phyloP scores from a whole-genome alignment of 2,888 invertebrate species.

The Harpagoxenus sublaevis region DNA sequence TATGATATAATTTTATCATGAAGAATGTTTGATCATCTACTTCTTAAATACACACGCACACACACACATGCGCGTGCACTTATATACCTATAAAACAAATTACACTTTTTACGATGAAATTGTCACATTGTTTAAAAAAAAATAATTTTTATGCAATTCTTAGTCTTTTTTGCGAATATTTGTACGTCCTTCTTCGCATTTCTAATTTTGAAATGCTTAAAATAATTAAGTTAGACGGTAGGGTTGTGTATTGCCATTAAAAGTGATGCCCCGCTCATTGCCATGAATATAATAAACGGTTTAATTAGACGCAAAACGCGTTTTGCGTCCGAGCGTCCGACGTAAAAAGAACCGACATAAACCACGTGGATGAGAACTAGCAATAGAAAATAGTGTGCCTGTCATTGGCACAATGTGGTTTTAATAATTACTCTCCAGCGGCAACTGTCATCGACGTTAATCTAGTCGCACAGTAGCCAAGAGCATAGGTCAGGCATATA shows the following conservation, averaged over 20 bases:
- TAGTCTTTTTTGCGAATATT: neutral
- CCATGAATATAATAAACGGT: constrained; percentile 7
- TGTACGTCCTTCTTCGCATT: neutral
- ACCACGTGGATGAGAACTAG: neutral
- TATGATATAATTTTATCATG: neutral
- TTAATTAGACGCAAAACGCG: constrained; percentile 20
- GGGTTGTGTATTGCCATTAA: neutral
- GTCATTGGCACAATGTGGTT: neutral
- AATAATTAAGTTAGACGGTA: constrained; percentile 10
- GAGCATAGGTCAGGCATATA: neutral
- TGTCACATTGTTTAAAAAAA: neutral
- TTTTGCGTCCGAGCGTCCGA: neutral
- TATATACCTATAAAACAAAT: no score
- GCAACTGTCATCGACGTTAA: neutral
- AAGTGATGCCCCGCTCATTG: constrained; percentile 9
- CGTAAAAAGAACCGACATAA: neutral
- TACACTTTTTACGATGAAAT: neutral
- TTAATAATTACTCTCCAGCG: constrained; percentile 33
- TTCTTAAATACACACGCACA: neutral
- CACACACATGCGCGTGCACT: neutral
- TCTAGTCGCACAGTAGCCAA: constrained; percentile 6
- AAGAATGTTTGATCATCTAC: neutral
- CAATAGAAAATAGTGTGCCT: neutral
- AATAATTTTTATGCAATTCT: neutral
- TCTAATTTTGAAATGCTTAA: neutral